Evolutionary conservation across 64 coral and sea anemone species (phyloP).

Genomic region (Stichodactyla mertensii): DNA sequence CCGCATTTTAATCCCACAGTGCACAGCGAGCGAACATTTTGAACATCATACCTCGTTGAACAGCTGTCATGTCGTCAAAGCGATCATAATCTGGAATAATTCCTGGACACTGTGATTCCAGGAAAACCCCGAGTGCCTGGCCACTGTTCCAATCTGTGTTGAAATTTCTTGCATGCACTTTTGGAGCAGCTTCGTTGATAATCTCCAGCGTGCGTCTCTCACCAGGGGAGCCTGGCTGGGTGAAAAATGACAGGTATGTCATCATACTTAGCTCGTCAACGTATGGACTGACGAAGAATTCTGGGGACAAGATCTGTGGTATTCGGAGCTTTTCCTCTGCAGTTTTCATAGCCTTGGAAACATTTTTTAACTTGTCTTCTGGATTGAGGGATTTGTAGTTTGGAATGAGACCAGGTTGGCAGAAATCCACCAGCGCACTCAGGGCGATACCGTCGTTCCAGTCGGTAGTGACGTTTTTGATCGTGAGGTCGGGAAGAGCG

Average conservation of each 20-base stretch:
- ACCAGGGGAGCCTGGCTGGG: constrained; percentile 83
- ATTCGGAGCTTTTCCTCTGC: constrained; percentile 83
- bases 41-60: constrained; percentile 49
- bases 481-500: constrained; percentile 77
- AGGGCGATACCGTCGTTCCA: constrained; percentile 89
- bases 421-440: constrained; percentile 75
- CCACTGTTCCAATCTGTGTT: constrained; percentile 94
- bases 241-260: constrained; percentile 97
- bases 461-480: constrained; percentile 83
- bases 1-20: too few relatives aligned
- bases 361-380: constrained; percentile 53
- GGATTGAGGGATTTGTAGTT: constrained; percentile 78
- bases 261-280: constrained; percentile 99
- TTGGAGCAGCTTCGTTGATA: constrained; percentile 69
- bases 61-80: constrained; percentile 57
- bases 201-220: constrained; percentile 74
- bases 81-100: constrained; percentile 78
- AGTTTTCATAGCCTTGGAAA: constrained; percentile 45
- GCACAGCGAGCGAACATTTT: too few relatives aligned
- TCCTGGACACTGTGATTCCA: constrained; percentile 70
- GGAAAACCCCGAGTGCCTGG: constrained; percentile 44
- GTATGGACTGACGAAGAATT: constrained; percentile 82
- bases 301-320: constrained; percentile 75
- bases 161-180: constrained; percentile 67
- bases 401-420: constrained; percentile 64